These are phyloP conservation scores for Dromococcyx pavoninus DNA, from an alignment of 2,797 vertebrate genomes.

Conservation along the genomic window DNA sequence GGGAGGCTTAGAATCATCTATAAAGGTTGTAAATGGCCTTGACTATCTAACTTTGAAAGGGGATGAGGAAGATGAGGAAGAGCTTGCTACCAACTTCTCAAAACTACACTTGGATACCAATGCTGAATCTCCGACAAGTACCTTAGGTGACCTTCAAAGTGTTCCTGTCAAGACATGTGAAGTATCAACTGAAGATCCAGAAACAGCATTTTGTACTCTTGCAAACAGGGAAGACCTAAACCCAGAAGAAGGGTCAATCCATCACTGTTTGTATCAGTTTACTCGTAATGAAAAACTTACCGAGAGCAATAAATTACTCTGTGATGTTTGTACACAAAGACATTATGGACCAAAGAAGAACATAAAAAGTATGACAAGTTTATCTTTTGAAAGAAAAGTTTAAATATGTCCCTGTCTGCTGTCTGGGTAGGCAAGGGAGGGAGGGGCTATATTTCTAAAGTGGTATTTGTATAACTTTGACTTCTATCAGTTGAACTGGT, in stretches of 20 bases:
- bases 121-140: conserved; percentile 56
- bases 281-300: conserved; percentile 90
- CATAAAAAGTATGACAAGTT: conserved; percentile 71
- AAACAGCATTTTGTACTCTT: conserved; percentile 87
- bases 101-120: conserved; percentile 68
- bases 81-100: conserved; percentile 69
- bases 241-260: conserved; percentile 85
- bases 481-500: not conserved
- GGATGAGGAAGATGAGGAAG: conserved; percentile 57
- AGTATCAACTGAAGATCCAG: conserved; percentile 80
- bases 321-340: conserved; percentile 87
- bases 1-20: not conserved
- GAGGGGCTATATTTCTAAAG: not conserved
- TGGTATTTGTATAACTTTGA: not conserved
- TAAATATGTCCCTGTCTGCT: not conserved
- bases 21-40: conserved; percentile 37
- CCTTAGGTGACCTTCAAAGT: conserved; percentile 60
- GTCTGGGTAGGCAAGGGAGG: not conserved
- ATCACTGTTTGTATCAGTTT: conserved; percentile 90
- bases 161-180: conserved; percentile 26
- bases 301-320: conserved; percentile 90
- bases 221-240: conserved; percentile 78
- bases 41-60: conserved; percentile 30
- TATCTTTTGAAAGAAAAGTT: not conserved
- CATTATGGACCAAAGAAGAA: conserved; percentile 72